Evolutionary conservation across 2,113 vertebrate species (phyloP), one percentile per base, ranked within the genome.

Genomic region (Spermophilus dauricus): DNA sequence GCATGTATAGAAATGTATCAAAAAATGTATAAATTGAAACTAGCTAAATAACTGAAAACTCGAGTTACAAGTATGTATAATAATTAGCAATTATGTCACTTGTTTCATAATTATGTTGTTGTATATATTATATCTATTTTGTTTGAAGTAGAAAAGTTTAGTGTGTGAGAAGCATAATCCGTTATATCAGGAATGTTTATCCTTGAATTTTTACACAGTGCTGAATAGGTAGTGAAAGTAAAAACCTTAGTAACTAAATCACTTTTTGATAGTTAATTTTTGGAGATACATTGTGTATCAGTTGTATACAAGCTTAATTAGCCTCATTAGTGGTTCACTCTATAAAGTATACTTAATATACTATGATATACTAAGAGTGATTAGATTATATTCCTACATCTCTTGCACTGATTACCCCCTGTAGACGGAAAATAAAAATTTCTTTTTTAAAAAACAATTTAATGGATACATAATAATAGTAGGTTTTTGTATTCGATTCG

Each of bases 21-120:
- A 81, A 87, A 32, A 91, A 65, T 94, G 28, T 70, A 24, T 91
- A 83, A 51, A 65, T 75, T 96, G 37, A 48, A 95, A 84, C 12
- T 86, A 86, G 67, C 77, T 96, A 80, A 94, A 53, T 77, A 90
- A 87, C 30, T 53, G 67, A 78, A 95, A 86, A 4, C 34, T 90
- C 56, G 89, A 37, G 42, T 81, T 89, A 56, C 72, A 96, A 83
- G 4, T 88, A 67, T 87, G 5, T 95, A 78, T 83, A 87, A 48
- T 86, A 85, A 61, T 26, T 61, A 28, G 10, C 61, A 80, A 81
- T 89, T 95, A 13, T 73, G 16, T 84, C 12, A 11, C 69, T 75
- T 20, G 13, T 63, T 84, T 90, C 22, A 39, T 80, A 28, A 72
- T 85, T 94, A 30, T 84, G 56, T 93, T 84, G 56, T 93, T 95